Conservation (phyloP, 2,797 vertebrate genomes). For the Cichlasoma orientale region DNA sequence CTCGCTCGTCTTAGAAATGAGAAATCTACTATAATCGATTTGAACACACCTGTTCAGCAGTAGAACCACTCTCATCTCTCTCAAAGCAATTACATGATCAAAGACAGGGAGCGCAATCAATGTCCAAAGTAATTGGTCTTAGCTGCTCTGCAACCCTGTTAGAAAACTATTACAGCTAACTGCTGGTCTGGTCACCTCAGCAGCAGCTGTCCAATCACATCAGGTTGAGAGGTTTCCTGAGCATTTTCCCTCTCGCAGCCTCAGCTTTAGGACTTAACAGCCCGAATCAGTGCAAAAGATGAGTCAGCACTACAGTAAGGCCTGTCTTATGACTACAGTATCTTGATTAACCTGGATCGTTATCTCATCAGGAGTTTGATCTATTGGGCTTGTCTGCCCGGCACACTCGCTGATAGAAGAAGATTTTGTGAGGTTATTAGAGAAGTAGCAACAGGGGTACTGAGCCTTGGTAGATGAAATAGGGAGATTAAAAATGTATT, state of each 20-base stretch:
- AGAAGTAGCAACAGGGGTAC: not conserved
- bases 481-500: not conserved
- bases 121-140: conserved; percentile 76
- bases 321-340: conserved; percentile 26
- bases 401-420: conserved; percentile 19
- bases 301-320: not conserved
- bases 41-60: conserved; percentile 63
- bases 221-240: conserved; percentile 40
- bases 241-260: not conserved
- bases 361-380: conserved; percentile 57
- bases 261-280: conserved; percentile 23
- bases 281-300: conserved; percentile 22
- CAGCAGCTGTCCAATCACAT: conserved; percentile 58
- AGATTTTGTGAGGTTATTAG: conserved; percentile 25
- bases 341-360: conserved; percentile 50
- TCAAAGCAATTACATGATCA: conserved; percentile 76
- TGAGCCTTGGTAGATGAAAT: not conserved
- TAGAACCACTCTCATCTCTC: conserved; percentile 59
- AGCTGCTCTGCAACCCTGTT: conserved; percentile 67
- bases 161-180: conserved; percentile 72
- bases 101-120: conserved; percentile 71
- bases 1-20: conserved; percentile 43
- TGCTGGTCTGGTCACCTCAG: conserved; percentile 52
- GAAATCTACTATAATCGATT: conserved; percentile 63
- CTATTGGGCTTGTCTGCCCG: conserved; percentile 3